Evolutionary conservation across 1,140 invertebrate genomes (phyloP).

Genomic region (Pseudoatta argentina): DNA sequence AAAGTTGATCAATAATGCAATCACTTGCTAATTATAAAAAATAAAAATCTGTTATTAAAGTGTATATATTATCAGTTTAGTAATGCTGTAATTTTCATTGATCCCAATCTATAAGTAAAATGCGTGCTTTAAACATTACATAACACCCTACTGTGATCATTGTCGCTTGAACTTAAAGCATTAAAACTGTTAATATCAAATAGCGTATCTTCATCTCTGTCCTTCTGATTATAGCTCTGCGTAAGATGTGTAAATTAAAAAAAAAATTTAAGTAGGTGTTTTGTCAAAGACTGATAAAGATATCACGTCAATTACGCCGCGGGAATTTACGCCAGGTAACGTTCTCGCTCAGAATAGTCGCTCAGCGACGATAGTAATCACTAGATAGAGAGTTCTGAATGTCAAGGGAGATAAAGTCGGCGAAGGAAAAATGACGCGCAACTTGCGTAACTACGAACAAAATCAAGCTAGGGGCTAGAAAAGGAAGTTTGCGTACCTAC

Average conservation of each 20-base stretch:
- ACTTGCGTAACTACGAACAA: conserved; percentile 28
- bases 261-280: not conserved
- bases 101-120: not conserved
- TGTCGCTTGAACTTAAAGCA: not conserved
- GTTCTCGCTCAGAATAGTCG: not conserved
- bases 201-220: not conserved
- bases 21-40: not conserved
- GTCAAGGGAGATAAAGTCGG: conserved; percentile 34
- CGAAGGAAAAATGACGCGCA: conserved; percentile 2
- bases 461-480: conserved; percentile 19
- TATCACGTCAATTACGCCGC: not conserved
- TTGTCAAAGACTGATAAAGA: conserved; percentile 5
- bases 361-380: not conserved
- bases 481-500: conserved; percentile 28
- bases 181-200: not conserved
- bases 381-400: conserved; percentile 27
- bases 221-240: not conserved
- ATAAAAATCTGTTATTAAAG: not conserved
- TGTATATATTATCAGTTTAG: not conserved
- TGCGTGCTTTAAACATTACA: not conserved
- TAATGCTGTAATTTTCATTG: not conserved
- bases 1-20: not conserved
- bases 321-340: not conserved
- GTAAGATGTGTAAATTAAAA: not conserved
- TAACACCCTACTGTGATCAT: not conserved